Evolutionary conservation across 2,113 vertebrate genomes (phyloP).

Genomic region (Hypanus sabinus): DNA sequence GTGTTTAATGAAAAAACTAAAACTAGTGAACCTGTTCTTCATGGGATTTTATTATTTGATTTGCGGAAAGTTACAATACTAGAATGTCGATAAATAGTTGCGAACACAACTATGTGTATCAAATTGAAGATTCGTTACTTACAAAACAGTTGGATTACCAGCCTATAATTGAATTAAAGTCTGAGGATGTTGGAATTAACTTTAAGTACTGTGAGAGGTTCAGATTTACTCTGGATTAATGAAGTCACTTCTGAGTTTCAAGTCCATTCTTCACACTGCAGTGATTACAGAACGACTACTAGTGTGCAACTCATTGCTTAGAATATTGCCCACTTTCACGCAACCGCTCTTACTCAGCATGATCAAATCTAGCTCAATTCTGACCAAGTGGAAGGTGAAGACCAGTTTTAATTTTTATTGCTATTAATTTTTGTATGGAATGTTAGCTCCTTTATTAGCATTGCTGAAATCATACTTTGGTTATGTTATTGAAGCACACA

Average conservation of each 20-base stretch:
- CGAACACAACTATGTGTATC: neutral
- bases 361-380: neutral
- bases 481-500: neutral
- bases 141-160: neutral
- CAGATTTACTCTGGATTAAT: neutral
- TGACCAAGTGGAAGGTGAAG: neutral
- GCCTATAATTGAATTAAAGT: neutral
- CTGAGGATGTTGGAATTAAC: neutral
- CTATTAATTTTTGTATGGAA: neutral
- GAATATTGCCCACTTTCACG: neutral
- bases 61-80: neutral
- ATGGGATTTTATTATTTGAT: neutral
- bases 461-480: neutral
- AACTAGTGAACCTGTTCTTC: neutral
- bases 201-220: neutral
- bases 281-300: neutral
- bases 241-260: neutral
- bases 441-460: neutral
- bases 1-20: neutral
- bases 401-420: neutral
- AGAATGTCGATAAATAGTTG: constrained; percentile 3
- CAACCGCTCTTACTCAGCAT: neutral
- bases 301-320: neutral
- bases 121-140: neutral
- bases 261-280: neutral